These are phyloP conservation scores for Sciaenops ocellatus DNA, from an alignment of 2,797 vertebrate species.

Conservation along the genomic window DNA sequence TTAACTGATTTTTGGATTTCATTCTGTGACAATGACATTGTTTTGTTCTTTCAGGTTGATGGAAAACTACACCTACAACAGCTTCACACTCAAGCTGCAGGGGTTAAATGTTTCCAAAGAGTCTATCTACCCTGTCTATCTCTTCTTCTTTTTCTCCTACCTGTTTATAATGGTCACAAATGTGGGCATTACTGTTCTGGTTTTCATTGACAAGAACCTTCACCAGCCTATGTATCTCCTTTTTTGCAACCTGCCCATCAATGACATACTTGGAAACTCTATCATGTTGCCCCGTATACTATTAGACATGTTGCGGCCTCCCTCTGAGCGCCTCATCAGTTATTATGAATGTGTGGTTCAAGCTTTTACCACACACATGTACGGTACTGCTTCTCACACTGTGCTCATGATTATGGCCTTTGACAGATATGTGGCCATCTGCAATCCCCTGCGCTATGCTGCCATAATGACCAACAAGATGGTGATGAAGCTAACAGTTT, in stretches of 20 bases:
- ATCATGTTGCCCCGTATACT: too few relatives aligned
- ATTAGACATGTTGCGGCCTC: too few relatives aligned
- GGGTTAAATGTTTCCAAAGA: slow-evolving; percentile 49
- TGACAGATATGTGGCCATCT: slow-evolving; percentile 88
- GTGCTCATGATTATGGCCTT: slow-evolving; percentile 88
- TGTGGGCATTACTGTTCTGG: too few relatives aligned
- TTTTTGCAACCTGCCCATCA: too few relatives aligned
- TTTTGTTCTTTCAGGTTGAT: slow-evolving; percentile 39
- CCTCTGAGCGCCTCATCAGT: too few relatives aligned
- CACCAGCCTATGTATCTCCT: too few relatives aligned
- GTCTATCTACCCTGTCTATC: slow-evolving; percentile 41
- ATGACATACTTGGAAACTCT: too few relatives aligned
- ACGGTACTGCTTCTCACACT: slow-evolving; percentile 19
- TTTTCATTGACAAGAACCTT: too few relatives aligned
- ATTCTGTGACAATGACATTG: too few relatives aligned
- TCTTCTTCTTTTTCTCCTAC: slow-evolving; percentile 56
- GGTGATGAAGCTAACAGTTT: slow-evolving; percentile 72
- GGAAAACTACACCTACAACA: slow-evolving; percentile 61
- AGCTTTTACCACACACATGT: too few relatives aligned
- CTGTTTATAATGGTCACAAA: slow-evolving; percentile 39
- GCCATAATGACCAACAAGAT: slow-evolving; percentile 77
- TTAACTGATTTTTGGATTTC: too few relatives aligned
- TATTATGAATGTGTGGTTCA: too few relatives aligned
- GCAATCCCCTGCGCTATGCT: slow-evolving; percentile 81
- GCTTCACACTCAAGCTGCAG: slow-evolving; percentile 57